Conservation (phyloP, 1,140 invertebrate genomes). For the Orius insidiosus region DNA sequence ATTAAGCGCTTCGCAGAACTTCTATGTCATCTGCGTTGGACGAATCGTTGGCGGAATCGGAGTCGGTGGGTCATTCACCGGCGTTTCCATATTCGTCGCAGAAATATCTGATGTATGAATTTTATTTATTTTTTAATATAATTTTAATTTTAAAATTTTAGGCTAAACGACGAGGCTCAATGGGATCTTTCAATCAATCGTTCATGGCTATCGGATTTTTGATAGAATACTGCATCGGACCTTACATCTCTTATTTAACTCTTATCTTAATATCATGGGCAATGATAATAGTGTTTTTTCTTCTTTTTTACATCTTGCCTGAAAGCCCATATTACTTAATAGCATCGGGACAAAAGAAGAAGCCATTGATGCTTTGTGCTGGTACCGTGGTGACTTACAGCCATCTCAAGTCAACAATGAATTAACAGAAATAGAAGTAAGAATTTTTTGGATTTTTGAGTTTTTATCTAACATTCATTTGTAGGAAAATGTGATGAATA, state of each 20-base stretch:
- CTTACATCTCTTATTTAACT: conserved; percentile 1
- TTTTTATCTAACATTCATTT: background rate
- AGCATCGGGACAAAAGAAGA: conserved; percentile 8
- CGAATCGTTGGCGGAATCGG: conserved; percentile 5
- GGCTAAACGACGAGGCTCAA: conserved; percentile 1
- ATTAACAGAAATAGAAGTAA: conserved; percentile 12
- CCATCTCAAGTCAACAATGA: conserved; percentile 7
- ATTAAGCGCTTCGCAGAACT: background rate
- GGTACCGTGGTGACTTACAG: conserved; percentile 6
- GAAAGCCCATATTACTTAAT: conserved; percentile 17
- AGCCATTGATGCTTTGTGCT: conserved; percentile 28
- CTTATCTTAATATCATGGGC: background rate
- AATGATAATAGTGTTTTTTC: background rate
- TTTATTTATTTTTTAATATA: background rate
- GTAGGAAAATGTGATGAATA: background rate
- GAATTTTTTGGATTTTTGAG: background rate
- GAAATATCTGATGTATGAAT: conserved; percentile 13
- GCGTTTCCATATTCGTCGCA: conserved; percentile 8
- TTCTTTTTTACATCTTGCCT: conserved; percentile 12
- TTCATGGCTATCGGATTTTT: conserved; percentile 1
- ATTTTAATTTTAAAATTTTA: background rate
- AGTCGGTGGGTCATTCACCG: conserved; percentile 1
- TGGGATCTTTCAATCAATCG: conserved; percentile 1
- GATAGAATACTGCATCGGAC: conserved; percentile 4
- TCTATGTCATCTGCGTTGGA: conserved; percentile 4